phyloP scores from a whole-genome alignment of 2,888 invertebrate species.

The Trissonchulus latispiculum region DNA sequence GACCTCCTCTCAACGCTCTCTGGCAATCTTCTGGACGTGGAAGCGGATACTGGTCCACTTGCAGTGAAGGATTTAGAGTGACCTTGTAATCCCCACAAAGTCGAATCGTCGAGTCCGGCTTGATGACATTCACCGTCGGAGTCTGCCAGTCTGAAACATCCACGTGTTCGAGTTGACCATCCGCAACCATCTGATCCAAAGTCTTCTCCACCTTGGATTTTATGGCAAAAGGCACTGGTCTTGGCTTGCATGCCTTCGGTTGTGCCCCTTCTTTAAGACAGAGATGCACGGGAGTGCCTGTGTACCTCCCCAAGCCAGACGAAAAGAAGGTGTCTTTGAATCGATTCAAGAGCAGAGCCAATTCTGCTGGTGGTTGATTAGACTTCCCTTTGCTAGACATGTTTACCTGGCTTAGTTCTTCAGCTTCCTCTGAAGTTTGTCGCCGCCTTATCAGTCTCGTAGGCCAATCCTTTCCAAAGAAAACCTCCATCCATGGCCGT shows the following conservation, averaged over 20 bases:
- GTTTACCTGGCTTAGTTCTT: too few relatives aligned
- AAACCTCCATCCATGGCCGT: too few relatives aligned
- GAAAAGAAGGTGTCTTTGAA: too few relatives aligned
- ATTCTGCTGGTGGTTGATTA: too few relatives aligned
- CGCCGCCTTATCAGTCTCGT: too few relatives aligned
- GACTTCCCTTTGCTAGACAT: too few relatives aligned
- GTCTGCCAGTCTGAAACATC: neutral
- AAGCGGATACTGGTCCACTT: slow-evolving; percentile 35
- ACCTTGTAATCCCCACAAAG: slow-evolving; percentile 39
- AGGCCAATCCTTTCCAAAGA: too few relatives aligned
- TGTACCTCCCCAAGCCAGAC: too few relatives aligned
- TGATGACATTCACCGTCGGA: neutral
- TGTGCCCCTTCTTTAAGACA: neutral
- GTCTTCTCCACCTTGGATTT: neutral
- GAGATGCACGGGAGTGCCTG: too few relatives aligned
- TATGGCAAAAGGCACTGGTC: slow-evolving; percentile 2
- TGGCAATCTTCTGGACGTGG: slow-evolving; percentile 32
- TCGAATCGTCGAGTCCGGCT: slow-evolving; percentile 29
- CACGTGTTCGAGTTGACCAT: neutral
- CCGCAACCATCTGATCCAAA: neutral
- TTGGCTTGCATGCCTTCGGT: neutral
- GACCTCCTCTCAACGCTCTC: slow-evolving; percentile 31
- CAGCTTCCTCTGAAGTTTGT: too few relatives aligned
- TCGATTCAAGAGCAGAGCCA: too few relatives aligned
- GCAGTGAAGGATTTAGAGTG: slow-evolving; percentile 33